Base-by-base conservation (phyloP, 1,140 invertebrate genomes). In the Apis cerana region DNA sequence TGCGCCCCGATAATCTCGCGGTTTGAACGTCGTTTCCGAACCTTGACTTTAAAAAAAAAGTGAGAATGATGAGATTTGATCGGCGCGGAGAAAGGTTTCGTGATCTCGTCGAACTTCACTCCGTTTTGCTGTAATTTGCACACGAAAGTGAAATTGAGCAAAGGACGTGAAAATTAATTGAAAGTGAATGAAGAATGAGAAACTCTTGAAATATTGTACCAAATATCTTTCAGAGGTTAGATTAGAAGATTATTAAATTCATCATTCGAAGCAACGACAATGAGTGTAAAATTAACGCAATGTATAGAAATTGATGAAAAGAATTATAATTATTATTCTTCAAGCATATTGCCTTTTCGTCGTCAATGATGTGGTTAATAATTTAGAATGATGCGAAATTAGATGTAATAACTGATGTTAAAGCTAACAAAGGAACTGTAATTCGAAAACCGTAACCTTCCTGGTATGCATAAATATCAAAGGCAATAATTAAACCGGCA, bases 361-460 rank as follows among this genome's bases (percentile, higher is more conserved):
- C 17, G 27, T 27, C 68, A 13, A 17, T 19, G 48, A 43, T 19
- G 0, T n/a, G 23, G 1, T 56, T n/a, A 56, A 54, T 11, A 65
- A 43, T 19, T n/a, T 8, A n/a, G 10, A 61, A 19, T 15, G 2
- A 7, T 27, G 19, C 23, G 23, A 33, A 11, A 11, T 13, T 12
- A 61, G 10, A 17, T 15, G 23, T 27, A 52, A 21, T 54, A 54
- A 19, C 19, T 43, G 61, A 11, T 10, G 43, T 12, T 54, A 0
- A n/a, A 58, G 23, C 10, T 0, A 75, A 62, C n/a, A n/a, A 56
- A 56, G 33, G 17, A 58, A 48, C 17, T 52, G 23, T 54, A 61
- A 61, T 69, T 52, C 52, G 17, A 59, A 13, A 68, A 76, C 76
- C 80, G 72, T 81, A 81, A 76, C 54, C 62, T 68, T 68, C 54